Evolutionary conservation across 64 coral and sea anemone species (phyloP), one percentile per base, ranked within the genome.

Genomic region (Acropora tenuis): DNA sequence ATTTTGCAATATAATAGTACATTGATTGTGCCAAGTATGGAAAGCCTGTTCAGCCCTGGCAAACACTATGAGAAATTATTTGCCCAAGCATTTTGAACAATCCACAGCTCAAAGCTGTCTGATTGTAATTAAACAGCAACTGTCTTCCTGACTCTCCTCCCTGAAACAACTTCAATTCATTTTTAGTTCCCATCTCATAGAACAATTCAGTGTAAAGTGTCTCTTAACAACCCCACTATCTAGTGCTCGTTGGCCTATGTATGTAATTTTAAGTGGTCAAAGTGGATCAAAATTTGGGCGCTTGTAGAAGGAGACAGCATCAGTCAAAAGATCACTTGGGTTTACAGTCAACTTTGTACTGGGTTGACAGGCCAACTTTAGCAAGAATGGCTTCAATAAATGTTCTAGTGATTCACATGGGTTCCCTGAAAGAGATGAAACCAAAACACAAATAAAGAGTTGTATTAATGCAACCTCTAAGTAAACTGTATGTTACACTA

Each of bases 91-190:
- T 53, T 53, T 53, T 15, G 48, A 47, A 82, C 8, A 82, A 40
- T 10, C 41, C 79, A 82, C 79, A 53, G 4, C 48, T 82, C 49
- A 82, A 82, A 11, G 79, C 79, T 82, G 79, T 82, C 19, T 82
- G 79, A 48, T 82, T 57, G 49, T 82, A 60, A 55, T 82, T 82
- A n/a, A 82, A 82, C 12, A 82, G n/a, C 45, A 82, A 41, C 48
- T 41, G 12, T 18, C 58, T 40, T 9, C 7, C 11, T 17, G 79
- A 55, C 42, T 53, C 50, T 53, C 50, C 50, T 53, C 79, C 43
- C 49, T 82, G 79, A 82, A 82, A 82, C 12, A 82, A 55, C 1
- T 57, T 53, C 5, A 53, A 53, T 53, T 53, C 5, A 8, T 53
- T 53, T 8, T 53, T 8, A 53, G 50, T 53, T 4, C 4, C 50